phyloP scores from a whole-genome alignment of 2,888 invertebrate species.

The Carterocephalus palaemon region DNA sequence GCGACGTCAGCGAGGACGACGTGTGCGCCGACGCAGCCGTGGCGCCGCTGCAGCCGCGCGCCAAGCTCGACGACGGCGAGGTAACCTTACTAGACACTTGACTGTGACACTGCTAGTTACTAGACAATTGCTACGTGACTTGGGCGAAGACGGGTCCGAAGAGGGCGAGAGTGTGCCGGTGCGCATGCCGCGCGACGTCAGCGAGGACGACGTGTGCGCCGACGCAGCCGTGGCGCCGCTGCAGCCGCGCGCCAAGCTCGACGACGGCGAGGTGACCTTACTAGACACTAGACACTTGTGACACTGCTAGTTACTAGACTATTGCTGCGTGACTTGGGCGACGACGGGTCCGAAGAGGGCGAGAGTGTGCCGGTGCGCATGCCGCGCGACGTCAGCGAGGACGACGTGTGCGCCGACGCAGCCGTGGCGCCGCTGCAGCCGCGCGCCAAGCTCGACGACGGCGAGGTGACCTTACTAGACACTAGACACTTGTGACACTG shows the following conservation, averaged over 20 bases:
- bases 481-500: slow-evolving; percentile 41
- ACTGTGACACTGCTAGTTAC: not conserved
- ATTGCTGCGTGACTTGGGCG: slow-evolving; percentile 36
- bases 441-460: slow-evolving; percentile 36
- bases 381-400: slow-evolving; percentile 64
- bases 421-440: slow-evolving; percentile 67
- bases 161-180: slow-evolving; percentile 68
- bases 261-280: slow-evolving; percentile 47
- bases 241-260: slow-evolving; percentile 40
- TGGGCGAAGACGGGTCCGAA: slow-evolving; percentile 61
- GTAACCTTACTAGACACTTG: slow-evolving; percentile 61
- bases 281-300: slow-evolving; percentile 55
- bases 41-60: slow-evolving; percentile 60
- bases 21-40: slow-evolving; percentile 71
- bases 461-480: slow-evolving; percentile 56
- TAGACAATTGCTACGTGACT: slow-evolving; percentile 11
- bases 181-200: slow-evolving; percentile 63
- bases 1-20: slow-evolving; percentile 70
- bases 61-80: slow-evolving; percentile 38
- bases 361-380: slow-evolving; percentile 68
- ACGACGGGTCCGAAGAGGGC: slow-evolving; percentile 65
- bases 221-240: slow-evolving; percentile 71
- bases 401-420: slow-evolving; percentile 70
- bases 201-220: slow-evolving; percentile 68
- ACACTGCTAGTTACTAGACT: not conserved